Percentiles rank a stretch among this genome's conserved stretches.
Evolutionary conservation across 2,888 invertebrate species (phyloP).

Genomic region (Oligia latruncula): DNA sequence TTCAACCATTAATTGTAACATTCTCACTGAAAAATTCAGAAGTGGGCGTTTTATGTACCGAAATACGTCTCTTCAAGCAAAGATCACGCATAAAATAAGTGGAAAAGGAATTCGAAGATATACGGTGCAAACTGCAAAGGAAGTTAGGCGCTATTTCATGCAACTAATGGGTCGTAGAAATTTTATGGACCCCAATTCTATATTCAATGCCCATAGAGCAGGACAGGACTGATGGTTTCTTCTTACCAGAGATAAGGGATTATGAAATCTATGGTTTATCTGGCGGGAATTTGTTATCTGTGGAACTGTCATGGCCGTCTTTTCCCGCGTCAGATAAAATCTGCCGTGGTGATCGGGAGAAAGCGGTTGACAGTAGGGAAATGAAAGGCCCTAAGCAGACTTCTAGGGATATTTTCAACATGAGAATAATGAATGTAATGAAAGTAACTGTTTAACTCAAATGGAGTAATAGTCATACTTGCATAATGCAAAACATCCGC

Average conservation of each 20-base stretch:
- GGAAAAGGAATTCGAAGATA: slow-evolving; percentile 21
- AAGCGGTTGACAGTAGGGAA: slow-evolving; percentile 16
- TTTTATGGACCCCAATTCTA: slow-evolving; percentile 23
- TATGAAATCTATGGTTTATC: slow-evolving; percentile 17
- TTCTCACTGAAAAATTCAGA: slow-evolving; percentile 8
- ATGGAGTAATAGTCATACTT: slow-evolving; percentile 35
- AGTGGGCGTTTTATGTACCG: background rate
- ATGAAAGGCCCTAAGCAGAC: background rate
- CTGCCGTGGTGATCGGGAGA: background rate
- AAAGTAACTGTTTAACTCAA: slow-evolving; percentile 16
- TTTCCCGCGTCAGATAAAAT: slow-evolving; percentile 15
- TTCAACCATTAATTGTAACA: background rate
- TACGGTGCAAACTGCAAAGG: slow-evolving; percentile 23
- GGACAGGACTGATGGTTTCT: slow-evolving; percentile 11
- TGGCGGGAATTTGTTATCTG: slow-evolving; percentile 32
- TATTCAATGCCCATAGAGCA: slow-evolving; percentile 11
- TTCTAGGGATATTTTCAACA: background rate
- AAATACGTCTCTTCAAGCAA: slow-evolving; percentile 7
- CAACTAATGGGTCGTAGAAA: slow-evolving; percentile 33
- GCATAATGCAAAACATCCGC: slow-evolving; percentile 22
- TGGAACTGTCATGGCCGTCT: slow-evolving; percentile 25
- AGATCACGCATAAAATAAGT: slow-evolving; percentile 36
- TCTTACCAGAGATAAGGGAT: background rate
- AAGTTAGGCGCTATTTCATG: slow-evolving; percentile 30
- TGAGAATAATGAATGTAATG: background rate